These are phyloP conservation scores for Neodiprion pinetum DNA, from an alignment of 1,140 invertebrate species.

Conservation along the genomic window DNA sequence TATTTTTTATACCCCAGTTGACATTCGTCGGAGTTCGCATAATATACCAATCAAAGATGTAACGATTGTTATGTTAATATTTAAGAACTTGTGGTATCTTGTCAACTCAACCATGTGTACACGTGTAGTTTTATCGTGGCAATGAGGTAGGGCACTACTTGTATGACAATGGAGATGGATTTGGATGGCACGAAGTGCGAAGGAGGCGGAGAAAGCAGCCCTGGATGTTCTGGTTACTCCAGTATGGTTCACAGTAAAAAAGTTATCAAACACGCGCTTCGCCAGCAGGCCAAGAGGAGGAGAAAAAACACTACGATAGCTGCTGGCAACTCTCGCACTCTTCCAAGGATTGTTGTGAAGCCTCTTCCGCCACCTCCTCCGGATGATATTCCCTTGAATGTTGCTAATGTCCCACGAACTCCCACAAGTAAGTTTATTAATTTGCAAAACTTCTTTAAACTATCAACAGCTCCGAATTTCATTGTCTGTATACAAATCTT, in stretches of 20 bases:
- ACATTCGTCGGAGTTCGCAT: constrained; percentile 9
- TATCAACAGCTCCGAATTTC: too few species aligned
- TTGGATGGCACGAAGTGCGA: constrained; percentile 44
- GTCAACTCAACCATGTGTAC: background rate
- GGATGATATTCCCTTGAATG: constrained; percentile 47
- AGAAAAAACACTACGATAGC: constrained; percentile 80
- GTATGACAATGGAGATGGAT: constrained; percentile 29
- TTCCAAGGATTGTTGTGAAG: constrained; percentile 76
- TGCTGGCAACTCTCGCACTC: constrained; percentile 69
- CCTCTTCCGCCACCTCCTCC: constrained; percentile 70
- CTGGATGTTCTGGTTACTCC: constrained; percentile 52
- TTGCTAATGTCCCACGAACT: constrained; percentile 48
- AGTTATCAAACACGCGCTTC: constrained; percentile 74
- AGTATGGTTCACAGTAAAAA: constrained; percentile 65
- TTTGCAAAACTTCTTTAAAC: too few species aligned
- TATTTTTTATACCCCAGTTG: constrained; percentile 26
- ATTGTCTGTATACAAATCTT: too few species aligned
- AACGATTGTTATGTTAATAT: background rate
- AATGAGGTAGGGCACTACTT: background rate
- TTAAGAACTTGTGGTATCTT: background rate
- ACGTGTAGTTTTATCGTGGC: constrained; percentile 11
- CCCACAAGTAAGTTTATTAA: constrained; percentile 42
- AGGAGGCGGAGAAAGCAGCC: constrained; percentile 46
- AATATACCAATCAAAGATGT: constrained; percentile 13
- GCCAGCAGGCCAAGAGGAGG: constrained; percentile 80